phyloP scores from a whole-genome alignment of 2,797 vertebrate species.

The Chelidonichthys spinosus region DNA sequence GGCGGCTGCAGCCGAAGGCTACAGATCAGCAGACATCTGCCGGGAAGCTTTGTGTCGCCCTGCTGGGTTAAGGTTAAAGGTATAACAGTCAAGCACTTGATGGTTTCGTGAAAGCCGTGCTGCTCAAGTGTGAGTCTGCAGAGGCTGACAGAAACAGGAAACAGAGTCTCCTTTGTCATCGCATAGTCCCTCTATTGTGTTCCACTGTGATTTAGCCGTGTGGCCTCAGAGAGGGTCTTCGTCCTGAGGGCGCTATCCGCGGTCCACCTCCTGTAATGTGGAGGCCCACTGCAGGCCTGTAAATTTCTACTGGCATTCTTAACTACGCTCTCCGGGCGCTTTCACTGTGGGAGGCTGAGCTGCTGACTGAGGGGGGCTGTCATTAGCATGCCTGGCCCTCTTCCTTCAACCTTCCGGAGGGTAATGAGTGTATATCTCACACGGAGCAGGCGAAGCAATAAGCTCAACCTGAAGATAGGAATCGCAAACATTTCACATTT shows the following conservation, averaged over 20 bases:
- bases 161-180: conserved; percentile 75
- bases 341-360: conserved; percentile 75
- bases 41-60: conserved; percentile 48
- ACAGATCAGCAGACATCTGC: conserved; percentile 38
- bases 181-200: conserved; percentile 76
- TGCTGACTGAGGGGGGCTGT: conserved; percentile 64
- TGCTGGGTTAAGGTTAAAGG: conserved; percentile 65
- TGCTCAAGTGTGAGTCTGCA: conserved; percentile 58
- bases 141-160: conserved; percentile 64
- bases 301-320: conserved; percentile 73
- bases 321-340: conserved; percentile 67
- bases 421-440: conserved; percentile 41
- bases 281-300: conserved; percentile 68
- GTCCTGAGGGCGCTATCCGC: conserved; percentile 72
- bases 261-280: conserved; percentile 63
- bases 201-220: conserved; percentile 52
- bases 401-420: conserved; percentile 42
- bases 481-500: conserved; percentile 23
- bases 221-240: conserved; percentile 45
- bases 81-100: conserved; percentile 57
- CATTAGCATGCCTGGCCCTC: conserved; percentile 59
- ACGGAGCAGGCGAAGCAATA: conserved; percentile 29
- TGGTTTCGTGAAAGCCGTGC: conserved; percentile 50
- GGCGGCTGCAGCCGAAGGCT: conserved; percentile 23
- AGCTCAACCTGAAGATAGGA: conserved; percentile 28